A percentile compares a stretch with the other conserved stretches of the same genome.
These are phyloP conservation scores for Zapornia atra DNA, from an alignment of 2,113 vertebrate species.

Conservation along the genomic window DNA sequence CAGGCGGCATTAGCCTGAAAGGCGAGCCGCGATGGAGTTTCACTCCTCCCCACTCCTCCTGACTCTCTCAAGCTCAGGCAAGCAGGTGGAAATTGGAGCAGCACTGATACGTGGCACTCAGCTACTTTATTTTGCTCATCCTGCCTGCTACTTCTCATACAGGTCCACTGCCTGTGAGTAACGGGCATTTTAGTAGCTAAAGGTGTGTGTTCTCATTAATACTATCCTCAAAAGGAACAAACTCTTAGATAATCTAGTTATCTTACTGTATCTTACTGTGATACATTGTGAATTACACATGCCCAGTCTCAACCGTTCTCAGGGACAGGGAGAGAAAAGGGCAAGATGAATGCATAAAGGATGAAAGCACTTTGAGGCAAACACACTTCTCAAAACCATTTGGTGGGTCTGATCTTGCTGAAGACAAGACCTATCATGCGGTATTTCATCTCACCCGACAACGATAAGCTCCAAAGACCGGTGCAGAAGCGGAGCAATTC, in stretches of 20 bases:
- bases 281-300: background rate
- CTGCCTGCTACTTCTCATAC: background rate
- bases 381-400: conserved; percentile 3
- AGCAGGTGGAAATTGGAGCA: background rate
- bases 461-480: background rate
- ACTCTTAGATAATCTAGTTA: background rate
- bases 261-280: background rate
- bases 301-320: background rate
- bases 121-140: background rate
- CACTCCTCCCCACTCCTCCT: background rate
- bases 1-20: background rate
- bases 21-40: background rate
- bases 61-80: background rate
- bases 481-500: background rate
- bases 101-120: background rate
- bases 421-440: conserved; percentile 37
- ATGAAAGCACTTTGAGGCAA: conserved; percentile 47
- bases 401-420: conserved; percentile 16
- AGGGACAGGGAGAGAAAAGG: background rate
- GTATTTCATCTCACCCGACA: conserved; percentile 24
- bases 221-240: background rate
- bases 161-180: background rate
- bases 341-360: background rate
- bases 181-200: background rate
- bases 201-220: background rate